These are phyloP conservation scores for Meleagris gallopavo DNA, from an alignment of 2,113 vertebrate species.

Conservation along the genomic window DNA sequence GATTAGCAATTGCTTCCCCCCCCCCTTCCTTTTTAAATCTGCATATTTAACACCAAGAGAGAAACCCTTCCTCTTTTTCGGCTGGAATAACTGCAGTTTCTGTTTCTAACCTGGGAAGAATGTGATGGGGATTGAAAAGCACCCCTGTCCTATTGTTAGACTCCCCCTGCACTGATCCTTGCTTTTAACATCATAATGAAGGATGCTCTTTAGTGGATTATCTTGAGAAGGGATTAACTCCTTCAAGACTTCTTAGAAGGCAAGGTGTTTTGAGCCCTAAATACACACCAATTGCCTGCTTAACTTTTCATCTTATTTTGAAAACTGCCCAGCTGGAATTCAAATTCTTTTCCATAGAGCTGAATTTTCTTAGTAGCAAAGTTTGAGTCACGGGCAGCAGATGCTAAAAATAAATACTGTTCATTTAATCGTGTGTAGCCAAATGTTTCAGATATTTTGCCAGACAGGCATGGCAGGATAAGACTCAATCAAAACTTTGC, in stretches of 20 bases:
- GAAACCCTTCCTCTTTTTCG: constrained; percentile 74
- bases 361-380: constrained; percentile 86
- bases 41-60: constrained; percentile 79
- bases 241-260: constrained; percentile 89
- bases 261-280: constrained; percentile 90
- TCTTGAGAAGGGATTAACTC: constrained; percentile 91
- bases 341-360: constrained; percentile 88
- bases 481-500: constrained; percentile 81
- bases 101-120: constrained; percentile 90
- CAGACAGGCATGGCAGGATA: constrained; percentile 73
- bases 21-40: constrained; percentile 59
- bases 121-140: constrained; percentile 83
- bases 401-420: constrained; percentile 82
- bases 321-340: constrained; percentile 90
- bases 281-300: constrained; percentile 90
- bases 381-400: constrained; percentile 80
- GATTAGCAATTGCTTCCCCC: not conserved
- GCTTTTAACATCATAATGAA: constrained; percentile 93
- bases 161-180: constrained; percentile 83
- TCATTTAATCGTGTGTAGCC: constrained; percentile 77
- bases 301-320: constrained; percentile 90
- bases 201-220: constrained; percentile 91
- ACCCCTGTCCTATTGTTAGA: constrained; percentile 83
- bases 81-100: constrained; percentile 83
- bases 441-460: constrained; percentile 75